Evolutionary conservation across 2,113 vertebrate genomes (phyloP), one percentile per base, ranked within the genome.

Genomic region (Leptobrachium ailaonicum): DNA sequence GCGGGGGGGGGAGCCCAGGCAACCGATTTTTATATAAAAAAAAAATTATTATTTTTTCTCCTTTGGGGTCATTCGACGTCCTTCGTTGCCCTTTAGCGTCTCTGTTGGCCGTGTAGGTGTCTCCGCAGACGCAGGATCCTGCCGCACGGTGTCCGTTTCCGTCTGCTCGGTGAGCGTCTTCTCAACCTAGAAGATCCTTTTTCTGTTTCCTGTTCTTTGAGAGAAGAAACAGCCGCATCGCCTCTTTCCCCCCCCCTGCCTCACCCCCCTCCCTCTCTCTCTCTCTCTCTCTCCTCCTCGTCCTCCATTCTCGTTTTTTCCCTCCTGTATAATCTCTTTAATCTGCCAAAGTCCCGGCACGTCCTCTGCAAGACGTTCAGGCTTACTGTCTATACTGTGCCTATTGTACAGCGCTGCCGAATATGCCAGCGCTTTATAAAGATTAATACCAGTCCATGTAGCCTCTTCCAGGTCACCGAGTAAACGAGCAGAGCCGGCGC

Each of bases 291-390:
- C 11, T 14, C 11, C 32, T 41, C 68, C 43, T 67, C 41, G 40
- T 14, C 11, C 32, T 45, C n/a, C 11, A n/a, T 32, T 6, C 40
- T 71, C 76, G 40, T 64, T 68, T 3, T 45, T 67, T 54, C 47
- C 44, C 77, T 66, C 13, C 77, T 58, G 63, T 42, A 20, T 73
- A 80, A 73, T 73, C 78, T 68, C 47, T 80, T 2, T 60, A 73
- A 80, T 80, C 78, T 74, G 71, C 45, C 77, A 73, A 60, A 70
- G 71, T 56, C 62, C 40, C 2, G 20, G 64, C 62, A 56, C 78
- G 67, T 58, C 71, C 71, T 80, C 32, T 63, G 50, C 45, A 8
- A 66, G 32, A 42, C 41, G 14, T 60, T 2, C 53, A 7, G 41
- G 7, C 14, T 8, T 32, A 43, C 12, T 32, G 20, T 32, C 20